These are phyloP conservation scores for Sitobion miscanthi DNA, from an alignment of 1,140 invertebrate species.

Conservation along the genomic window DNA sequence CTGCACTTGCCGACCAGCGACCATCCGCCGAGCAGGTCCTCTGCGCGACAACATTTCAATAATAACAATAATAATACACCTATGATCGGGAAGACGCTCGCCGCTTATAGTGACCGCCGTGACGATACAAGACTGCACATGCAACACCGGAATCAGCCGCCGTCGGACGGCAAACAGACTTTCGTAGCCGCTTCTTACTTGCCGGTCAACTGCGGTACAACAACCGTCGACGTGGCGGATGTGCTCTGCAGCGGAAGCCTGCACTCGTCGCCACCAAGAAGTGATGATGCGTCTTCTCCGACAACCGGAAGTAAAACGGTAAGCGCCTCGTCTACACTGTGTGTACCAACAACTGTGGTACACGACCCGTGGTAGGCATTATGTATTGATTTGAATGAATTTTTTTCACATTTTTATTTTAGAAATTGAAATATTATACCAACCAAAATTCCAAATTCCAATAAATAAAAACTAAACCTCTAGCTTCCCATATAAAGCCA, in stretches of 20 bases:
- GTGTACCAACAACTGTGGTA: background rate
- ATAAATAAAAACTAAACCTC: no score
- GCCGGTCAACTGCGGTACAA: conserved; percentile 14
- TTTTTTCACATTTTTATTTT: no score
- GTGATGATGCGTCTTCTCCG: background rate
- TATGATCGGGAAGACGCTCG: background rate
- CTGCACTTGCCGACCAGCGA: conserved; percentile 51
- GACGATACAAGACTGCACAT: background rate
- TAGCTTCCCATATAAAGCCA: no score
- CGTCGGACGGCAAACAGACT: background rate
- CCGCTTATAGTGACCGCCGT: background rate
- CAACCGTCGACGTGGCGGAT: background rate
- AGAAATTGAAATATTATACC: no score
- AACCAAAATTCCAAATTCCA: no score
- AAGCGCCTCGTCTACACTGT: background rate
- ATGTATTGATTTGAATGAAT: no score
- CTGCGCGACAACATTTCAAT: background rate
- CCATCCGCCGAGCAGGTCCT: conserved; percentile 39
- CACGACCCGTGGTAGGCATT: background rate
- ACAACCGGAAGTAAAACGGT: background rate
- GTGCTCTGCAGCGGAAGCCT: background rate
- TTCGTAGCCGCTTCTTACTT: conserved; percentile 15
- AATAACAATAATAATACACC: background rate
- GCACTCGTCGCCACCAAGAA: background rate
- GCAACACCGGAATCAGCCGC: background rate